Conservation (phyloP, 2,888 invertebrate species). For the Coelopa pilipes region DNA sequence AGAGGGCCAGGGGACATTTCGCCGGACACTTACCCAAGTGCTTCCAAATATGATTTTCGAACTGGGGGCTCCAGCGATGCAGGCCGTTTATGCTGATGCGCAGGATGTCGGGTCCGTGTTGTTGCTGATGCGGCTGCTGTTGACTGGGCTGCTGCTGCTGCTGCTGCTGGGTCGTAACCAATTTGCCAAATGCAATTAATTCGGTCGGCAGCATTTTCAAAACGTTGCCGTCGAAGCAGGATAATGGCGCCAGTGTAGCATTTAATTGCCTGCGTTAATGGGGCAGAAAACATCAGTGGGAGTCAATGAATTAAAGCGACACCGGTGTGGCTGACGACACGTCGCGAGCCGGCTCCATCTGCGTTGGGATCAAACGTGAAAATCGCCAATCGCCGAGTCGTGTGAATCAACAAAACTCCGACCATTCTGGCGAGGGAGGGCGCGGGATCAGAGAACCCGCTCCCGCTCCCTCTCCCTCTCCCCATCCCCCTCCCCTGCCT, state of each 20-base stretch:
- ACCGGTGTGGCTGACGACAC: not conserved
- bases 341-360: not conserved
- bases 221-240: constrained; percentile 64
- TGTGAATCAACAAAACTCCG: no score
- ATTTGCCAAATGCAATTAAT: constrained; percentile 67
- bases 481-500: no score
- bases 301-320: not conserved
- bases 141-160: constrained; percentile 38
- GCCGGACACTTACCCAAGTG: constrained; percentile 61
- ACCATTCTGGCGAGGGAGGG: no score
- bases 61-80: constrained; percentile 64
- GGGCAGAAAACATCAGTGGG: no score
- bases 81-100: constrained; percentile 64
- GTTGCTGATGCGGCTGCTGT: constrained; percentile 39
- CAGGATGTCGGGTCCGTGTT: constrained; percentile 56
- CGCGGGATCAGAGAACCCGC: no score
- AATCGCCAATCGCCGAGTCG: no score
- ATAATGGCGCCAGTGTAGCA: constrained; percentile 63
- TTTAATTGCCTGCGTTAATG: constrained; percentile 61
- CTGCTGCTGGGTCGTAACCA: constrained; percentile 53
- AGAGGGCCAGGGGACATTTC: no score
- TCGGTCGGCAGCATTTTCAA: constrained; percentile 65
- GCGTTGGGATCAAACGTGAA: no score
- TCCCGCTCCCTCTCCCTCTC: no score
- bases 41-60: constrained; percentile 66